Evolutionary conservation across 2,113 vertebrate genomes (phyloP), one percentile per base, ranked within the genome.

Genomic region (Rhea americana): DNA sequence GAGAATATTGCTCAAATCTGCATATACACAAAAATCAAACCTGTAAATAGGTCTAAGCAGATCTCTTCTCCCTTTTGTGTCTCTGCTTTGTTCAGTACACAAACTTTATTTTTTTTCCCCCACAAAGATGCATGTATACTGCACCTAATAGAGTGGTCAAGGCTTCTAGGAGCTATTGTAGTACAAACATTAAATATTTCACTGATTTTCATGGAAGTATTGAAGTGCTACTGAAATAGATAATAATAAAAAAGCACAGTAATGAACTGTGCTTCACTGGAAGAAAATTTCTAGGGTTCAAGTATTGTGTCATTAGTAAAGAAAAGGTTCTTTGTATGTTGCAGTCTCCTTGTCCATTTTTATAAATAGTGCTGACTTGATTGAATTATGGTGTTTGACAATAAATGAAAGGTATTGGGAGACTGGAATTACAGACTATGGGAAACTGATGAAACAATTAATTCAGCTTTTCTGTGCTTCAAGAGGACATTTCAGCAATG

Each of bases 291-390:
- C 80, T 87, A 85, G 24, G 55, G 11, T 8, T 43, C 68, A 24
- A 63, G 7, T 75, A 85, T 84, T 89, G 11, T 59, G 47, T 84
- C 76, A 72, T 59, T 65, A 86, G 65, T 89, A 89, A 95, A 94
- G 50, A 85, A 82, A 89, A 81, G 26, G 37, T 2, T 7, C 22
- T 78, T 82, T 75, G 11, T 80, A 24, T 93, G 15, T 65, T 76
- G 51, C 73, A 65, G 39, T 84, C 59, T 86, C 72, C 51, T 93
- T 0, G 7, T 75, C 25, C 83, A 11, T 75, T 90, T 85, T 75
- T 68, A 84, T 86, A 68, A 91, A 47, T 28, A 3, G 1, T 55
- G 13, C 37, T 39, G 18, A 41, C 74, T 70, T 91, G 11, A 37
- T 58, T 74, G 51, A 24, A 14, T 88, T 17, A 18, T 32, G 24